Conservation (phyloP, 2,113 vertebrate species). For the Tupaia chinensis region DNA sequence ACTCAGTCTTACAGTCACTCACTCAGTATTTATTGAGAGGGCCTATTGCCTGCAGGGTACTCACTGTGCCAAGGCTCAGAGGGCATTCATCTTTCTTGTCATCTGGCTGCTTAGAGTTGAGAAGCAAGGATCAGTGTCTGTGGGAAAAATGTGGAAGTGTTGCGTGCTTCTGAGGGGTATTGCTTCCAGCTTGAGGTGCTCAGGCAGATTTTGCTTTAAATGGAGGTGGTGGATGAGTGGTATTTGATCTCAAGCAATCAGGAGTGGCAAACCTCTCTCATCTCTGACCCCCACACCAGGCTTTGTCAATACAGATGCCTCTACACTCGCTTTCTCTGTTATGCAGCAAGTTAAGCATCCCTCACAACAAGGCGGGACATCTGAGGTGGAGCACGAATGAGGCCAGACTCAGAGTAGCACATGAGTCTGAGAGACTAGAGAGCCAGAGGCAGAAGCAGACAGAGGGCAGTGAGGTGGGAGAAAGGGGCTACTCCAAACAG, state of each 20-base stretch:
- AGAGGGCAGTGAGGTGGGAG: neutral
- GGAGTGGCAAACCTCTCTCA: neutral
- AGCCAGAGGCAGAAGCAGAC: neutral
- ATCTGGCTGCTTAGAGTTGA: neutral
- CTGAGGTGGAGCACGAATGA: too few species aligned
- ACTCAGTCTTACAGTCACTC: neutral
- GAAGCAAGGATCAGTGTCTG: neutral
- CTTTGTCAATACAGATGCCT: neutral
- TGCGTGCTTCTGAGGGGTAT: fast-evolving
- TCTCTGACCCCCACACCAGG: fast-evolving
- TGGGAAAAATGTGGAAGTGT: fast-evolving
- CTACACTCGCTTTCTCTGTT: neutral
- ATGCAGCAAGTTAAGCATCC: neutral
- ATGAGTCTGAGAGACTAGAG: neutral
- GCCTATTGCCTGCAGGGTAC: neutral
- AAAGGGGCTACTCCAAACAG: too few species aligned
- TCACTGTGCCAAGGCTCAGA: neutral
- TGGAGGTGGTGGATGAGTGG: too few species aligned
- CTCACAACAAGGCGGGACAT: neutral
- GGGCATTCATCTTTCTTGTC: neutral
- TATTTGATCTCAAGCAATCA: neutral
- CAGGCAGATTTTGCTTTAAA: neutral
- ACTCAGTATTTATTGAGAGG: neutral
- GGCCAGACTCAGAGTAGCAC: neutral
- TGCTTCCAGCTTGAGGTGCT: neutral